Base-by-base conservation (phyloP, 1,140 invertebrate genomes). In the Micrasema longulum region DNA sequence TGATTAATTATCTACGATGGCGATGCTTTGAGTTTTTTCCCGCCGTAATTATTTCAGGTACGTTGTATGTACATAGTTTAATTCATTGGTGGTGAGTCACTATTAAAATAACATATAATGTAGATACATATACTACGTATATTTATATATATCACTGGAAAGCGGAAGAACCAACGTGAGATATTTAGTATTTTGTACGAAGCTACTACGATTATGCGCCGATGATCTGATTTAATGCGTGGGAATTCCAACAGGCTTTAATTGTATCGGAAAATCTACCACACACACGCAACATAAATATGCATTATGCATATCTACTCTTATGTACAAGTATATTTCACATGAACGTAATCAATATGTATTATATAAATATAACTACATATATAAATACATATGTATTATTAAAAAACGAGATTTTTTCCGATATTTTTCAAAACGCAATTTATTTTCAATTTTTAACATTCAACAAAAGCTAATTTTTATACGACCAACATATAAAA, bases 161-260 rank as follows among this genome's bases (percentile, higher is more conserved):
- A 53, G 22, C 22, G 50, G 50, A 53, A 12, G 22, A 16, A 45
- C n/a, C n/a, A 4, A 23, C 26, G 50, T 23, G 50, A 53, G 11
- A n/a, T n/a, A n/a, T n/a, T n/a, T n/a, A n/a, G n/a, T n/a, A n/a
- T n/a, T 53, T 53, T 22, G 50, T 53, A n/a, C 26, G 9, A 23
- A 26, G 5, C 12, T 7, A 11, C 20, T 22, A 11, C 12, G 5
- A 52, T 52, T 52, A 22, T n/a, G n/a, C n/a, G n/a, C 14, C 18
- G 3, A 53, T 53, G 22, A 11, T 53, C 50, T 53, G 50, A 53
- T 53, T 53, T 23, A 53, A 53, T 52, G 18, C 22, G 12, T 53
- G 50, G 50, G 22, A n/a, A n/a, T n/a, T n/a, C n/a, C n/a, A n/a
- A n/a, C n/a, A n/a, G n/a, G n/a, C n/a, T n/a, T n/a, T n/a, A n/a